These are phyloP conservation scores for Chydorus sphaericus DNA, from an alignment of 2,888 invertebrate genomes.

Conservation along the genomic window DNA sequence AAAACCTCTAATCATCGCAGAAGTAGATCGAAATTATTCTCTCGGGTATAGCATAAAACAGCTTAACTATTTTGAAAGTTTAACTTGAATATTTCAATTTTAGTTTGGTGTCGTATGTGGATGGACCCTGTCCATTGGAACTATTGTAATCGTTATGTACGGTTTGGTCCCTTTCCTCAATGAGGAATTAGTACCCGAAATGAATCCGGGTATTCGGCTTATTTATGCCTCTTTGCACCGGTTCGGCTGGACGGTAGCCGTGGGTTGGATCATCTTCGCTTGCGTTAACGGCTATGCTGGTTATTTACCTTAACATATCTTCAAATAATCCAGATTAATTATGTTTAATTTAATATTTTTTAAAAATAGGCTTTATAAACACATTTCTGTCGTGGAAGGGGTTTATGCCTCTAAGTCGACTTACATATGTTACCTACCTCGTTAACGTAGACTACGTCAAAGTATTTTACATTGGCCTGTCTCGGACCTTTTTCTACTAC, in stretches of 20 bases:
- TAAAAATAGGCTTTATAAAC: too few relatives aligned
- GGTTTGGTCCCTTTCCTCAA: constrained; percentile 46
- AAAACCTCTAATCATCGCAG: constrained; percentile 41
- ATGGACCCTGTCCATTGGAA: constrained; percentile 50
- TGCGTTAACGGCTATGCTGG: constrained; percentile 51
- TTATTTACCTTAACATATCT: too few relatives aligned
- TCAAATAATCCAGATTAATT: too few relatives aligned
- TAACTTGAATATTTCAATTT: too few relatives aligned
- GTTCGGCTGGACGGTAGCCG: constrained; percentile 56
- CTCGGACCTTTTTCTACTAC: neutral
- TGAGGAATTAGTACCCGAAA: constrained; percentile 33
- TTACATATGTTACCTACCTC: constrained; percentile 90
- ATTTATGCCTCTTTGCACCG: constrained; percentile 68
- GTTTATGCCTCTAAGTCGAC: constrained; percentile 71
- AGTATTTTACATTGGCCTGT: neutral
- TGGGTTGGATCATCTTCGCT: constrained; percentile 64
- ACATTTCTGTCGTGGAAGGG: constrained; percentile 64
- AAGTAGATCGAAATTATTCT: constrained; percentile 18
- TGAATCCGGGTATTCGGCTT: constrained; percentile 53
- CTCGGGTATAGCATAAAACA: too few relatives aligned
- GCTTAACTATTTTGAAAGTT: neutral
- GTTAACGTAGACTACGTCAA: neutral
- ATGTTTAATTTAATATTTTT: too few relatives aligned
- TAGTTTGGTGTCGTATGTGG: constrained; percentile 45
- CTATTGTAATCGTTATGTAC: constrained; percentile 57